Evolutionary conservation across 2,797 vertebrate genomes (phyloP).

Genomic region (Phaenicophaeus curvirostris): DNA sequence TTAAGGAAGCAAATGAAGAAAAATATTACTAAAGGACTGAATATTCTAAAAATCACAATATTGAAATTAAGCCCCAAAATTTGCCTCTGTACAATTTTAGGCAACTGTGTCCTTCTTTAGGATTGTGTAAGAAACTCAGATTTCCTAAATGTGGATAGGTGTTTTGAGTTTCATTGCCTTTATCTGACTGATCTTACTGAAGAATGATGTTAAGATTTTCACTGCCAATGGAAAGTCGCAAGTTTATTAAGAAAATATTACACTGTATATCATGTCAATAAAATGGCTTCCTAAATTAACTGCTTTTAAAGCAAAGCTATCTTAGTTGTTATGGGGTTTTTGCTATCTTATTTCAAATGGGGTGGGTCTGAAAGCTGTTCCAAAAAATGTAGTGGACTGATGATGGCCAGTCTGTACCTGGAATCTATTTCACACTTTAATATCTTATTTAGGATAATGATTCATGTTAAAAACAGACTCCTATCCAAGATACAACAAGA

Average conservation of each 20-base stretch:
- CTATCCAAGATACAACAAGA: not conserved
- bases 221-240: not conserved
- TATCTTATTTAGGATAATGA: not conserved
- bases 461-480: not conserved
- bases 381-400: not conserved
- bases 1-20: not conserved
- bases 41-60: not conserved
- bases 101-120: not conserved
- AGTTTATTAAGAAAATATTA: not conserved
- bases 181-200: not conserved
- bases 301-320: not conserved
- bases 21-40: not conserved
- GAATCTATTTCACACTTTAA: not conserved
- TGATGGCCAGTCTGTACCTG: not conserved
- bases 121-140: not conserved
- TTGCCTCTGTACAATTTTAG: not conserved
- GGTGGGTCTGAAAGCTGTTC: not conserved
- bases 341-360: not conserved
- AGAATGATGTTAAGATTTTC: not conserved
- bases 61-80: not conserved
- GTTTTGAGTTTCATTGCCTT: not conserved
- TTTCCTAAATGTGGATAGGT: not conserved
- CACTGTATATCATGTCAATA: not conserved
- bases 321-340: not conserved
- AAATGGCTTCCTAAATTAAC: not conserved